phyloP scores from a whole-genome alignment of 2,113 vertebrate genomes.

The Bungarus multicinctus region DNA sequence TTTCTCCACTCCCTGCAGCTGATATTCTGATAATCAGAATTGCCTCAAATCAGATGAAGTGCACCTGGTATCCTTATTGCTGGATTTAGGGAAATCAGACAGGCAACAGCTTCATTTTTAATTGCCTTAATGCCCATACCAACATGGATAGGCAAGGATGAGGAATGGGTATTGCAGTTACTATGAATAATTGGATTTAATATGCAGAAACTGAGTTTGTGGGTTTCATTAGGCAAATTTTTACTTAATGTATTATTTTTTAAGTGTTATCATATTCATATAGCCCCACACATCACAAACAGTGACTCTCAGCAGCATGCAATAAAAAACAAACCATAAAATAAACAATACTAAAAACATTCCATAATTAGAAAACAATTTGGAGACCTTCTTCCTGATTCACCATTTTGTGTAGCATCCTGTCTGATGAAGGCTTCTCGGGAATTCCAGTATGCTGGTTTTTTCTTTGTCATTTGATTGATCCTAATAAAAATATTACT shows the following conservation, averaged over 20 bases:
- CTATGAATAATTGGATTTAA: background rate
- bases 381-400: background rate
- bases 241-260: background rate
- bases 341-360: background rate
- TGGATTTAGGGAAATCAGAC: background rate
- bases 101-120: background rate
- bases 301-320: background rate
- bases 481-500: background rate
- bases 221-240: background rate
- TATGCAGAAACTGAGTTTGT: background rate
- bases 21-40: background rate
- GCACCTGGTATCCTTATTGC: background rate
- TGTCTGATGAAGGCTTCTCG: background rate
- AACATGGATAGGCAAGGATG: background rate
- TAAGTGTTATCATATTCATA: background rate
- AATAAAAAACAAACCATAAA: background rate
- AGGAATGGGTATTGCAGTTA: background rate
- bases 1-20: background rate
- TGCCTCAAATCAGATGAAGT: background rate
- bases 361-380: background rate
- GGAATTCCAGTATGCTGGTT: background rate
- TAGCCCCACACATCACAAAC: background rate
- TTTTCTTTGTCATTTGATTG: background rate
- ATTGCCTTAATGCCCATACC: background rate
- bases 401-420: background rate